Conservation (phyloP, 1,140 invertebrate genomes). For the Metaphire vulgaris region DNA sequence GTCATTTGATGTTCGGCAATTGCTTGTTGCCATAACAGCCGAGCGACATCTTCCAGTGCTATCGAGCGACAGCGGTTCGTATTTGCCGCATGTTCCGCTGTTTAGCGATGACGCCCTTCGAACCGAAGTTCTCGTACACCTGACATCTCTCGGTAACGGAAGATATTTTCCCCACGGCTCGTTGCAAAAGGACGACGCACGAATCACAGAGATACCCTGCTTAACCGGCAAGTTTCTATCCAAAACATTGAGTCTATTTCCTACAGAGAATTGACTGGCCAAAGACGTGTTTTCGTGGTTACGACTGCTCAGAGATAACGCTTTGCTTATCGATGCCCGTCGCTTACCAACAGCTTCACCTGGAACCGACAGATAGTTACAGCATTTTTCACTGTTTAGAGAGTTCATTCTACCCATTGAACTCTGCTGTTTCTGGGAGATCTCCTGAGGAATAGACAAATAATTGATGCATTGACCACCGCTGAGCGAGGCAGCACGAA, state of each 20-base stretch:
- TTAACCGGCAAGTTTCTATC: not conserved
- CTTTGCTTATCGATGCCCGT: not conserved
- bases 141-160: slow-evolving; percentile 6
- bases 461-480: not conserved
- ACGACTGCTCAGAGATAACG: not conserved
- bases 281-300: not conserved
- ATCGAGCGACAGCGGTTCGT: not conserved
- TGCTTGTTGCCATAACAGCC: not conserved
- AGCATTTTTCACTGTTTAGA: not conserved
- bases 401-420: not conserved
- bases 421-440: not conserved
- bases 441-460: not conserved
- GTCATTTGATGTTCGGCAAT: not conserved
- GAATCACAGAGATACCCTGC: not conserved
- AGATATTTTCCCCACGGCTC: slow-evolving; percentile 17
- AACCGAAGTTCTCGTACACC: not conserved
- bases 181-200: slow-evolving; percentile 17
- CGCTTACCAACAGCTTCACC: not conserved
- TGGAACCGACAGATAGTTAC: not conserved
- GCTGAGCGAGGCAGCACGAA: slow-evolving; percentile 8
- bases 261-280: not conserved
- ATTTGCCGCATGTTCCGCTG: slow-evolving; percentile 13
- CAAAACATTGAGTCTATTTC: not conserved
- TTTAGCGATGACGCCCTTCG: slow-evolving; percentile 8
- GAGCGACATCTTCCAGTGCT: not conserved